Conservation (phyloP, 2,113 vertebrate species). For the Cettia cetti region DNA sequence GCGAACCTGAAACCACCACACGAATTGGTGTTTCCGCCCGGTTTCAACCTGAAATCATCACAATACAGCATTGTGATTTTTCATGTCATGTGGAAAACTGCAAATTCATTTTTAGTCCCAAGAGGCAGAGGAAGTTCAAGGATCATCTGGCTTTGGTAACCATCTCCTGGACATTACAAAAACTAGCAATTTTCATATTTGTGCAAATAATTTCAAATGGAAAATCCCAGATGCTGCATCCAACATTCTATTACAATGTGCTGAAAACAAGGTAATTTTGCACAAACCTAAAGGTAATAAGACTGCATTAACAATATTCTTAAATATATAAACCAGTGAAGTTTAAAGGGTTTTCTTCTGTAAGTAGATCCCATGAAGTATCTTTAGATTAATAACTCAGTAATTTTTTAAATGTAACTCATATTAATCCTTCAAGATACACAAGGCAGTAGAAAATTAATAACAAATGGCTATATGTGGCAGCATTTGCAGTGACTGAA, state of each 20-base stretch:
- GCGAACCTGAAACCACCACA: not conserved
- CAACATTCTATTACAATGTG: not conserved
- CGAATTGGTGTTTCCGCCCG: not conserved
- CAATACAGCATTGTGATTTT: not conserved
- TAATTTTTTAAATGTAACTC: not conserved
- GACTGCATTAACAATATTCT: not conserved
- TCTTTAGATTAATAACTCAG: not conserved
- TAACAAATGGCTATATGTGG: not conserved
- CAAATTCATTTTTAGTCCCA: not conserved
- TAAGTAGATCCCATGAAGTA: not conserved
- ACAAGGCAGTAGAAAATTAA: not conserved
- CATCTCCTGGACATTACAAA: not conserved
- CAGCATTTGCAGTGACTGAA: not conserved
- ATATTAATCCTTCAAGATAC: not conserved
- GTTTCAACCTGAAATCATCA: not conserved
- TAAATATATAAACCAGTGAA: not conserved
- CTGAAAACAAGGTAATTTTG: not conserved
- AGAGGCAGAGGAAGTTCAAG: not conserved
- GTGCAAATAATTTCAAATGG: not conserved
- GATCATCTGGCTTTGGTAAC: not conserved
- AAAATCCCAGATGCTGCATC: not conserved
- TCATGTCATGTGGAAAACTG: not conserved
- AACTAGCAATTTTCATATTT: not conserved
- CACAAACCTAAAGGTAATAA: not conserved
- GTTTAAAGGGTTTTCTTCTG: not conserved